Percentiles rank a stretch among this genome's conserved stretches.
These are phyloP conservation scores for Drosophila diplacantha DNA, from an alignment of 2,888 invertebrate genomes.

Conservation along the genomic window DNA sequence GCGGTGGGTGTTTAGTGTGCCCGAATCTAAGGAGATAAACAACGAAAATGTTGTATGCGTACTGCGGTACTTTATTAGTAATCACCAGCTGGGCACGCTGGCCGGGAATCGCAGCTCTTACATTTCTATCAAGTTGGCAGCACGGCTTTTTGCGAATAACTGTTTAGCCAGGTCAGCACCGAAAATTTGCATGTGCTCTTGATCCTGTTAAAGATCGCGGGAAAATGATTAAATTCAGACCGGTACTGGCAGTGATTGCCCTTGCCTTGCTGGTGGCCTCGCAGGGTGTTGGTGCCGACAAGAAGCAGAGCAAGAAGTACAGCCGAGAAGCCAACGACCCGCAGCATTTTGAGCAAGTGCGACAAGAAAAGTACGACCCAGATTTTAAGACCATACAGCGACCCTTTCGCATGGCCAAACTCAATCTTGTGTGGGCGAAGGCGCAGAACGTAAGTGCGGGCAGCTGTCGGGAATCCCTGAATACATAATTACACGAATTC, in stretches of 20 bases:
- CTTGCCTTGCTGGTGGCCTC: constrained; percentile 43
- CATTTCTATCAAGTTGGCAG: neutral
- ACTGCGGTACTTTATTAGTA: too few species aligned
- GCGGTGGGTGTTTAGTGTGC: constrained; percentile 6
- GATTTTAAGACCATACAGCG: constrained; percentile 86
- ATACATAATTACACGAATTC: neutral
- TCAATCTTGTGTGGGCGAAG: constrained; percentile 93
- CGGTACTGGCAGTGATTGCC: constrained; percentile 30
- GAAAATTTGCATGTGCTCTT: constrained; percentile 20
- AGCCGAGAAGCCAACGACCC: constrained; percentile 72
- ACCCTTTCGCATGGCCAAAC: constrained; percentile 93
- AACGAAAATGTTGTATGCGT: too few species aligned
- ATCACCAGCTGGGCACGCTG: constrained; percentile 1
- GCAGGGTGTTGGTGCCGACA: constrained; percentile 57
- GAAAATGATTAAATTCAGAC: constrained; percentile 46
- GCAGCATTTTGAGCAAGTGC: constrained; percentile 56
- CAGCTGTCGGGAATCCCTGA: neutral
- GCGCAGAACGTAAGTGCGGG: constrained; percentile 86
- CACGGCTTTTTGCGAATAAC: constrained; percentile 25
- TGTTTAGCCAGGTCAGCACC: constrained; percentile 38
- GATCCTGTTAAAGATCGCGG: constrained; percentile 2
- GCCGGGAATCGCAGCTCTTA: neutral
- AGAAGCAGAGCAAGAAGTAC: constrained; percentile 71
- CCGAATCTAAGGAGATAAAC: neutral
- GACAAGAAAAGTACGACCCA: constrained; percentile 76